These are phyloP conservation scores for Brachypodius melanocephalos DNA, from an alignment of 2,113 vertebrate species.

Conservation along the genomic window DNA sequence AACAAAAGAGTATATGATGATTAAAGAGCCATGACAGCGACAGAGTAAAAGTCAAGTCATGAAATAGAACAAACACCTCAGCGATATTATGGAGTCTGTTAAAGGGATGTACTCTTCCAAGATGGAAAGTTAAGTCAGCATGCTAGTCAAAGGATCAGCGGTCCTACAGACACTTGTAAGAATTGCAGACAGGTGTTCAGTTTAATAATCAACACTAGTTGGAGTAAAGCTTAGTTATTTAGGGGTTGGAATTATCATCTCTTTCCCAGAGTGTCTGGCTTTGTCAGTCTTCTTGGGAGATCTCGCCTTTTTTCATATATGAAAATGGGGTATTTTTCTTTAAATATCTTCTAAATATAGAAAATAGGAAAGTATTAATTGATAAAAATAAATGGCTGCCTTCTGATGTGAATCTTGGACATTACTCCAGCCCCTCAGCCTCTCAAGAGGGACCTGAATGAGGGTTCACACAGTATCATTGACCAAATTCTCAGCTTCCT, in stretches of 20 bases:
- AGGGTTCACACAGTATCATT: neutral
- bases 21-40: neutral
- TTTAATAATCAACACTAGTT: constrained; percentile 12
- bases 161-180: neutral
- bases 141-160: neutral
- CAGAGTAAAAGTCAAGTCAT: neutral
- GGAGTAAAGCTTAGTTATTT: neutral
- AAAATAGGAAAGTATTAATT: neutral
- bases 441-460: neutral
- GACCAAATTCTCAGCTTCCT: neutral
- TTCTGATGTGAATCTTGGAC: neutral
- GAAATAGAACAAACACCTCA: neutral
- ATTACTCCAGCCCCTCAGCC: neutral
- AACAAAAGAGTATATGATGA: neutral
- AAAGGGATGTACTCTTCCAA: neutral
- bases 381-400: neutral
- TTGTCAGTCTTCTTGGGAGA: neutral
- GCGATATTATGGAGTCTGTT: neutral
- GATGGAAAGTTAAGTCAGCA: neutral
- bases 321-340: neutral
- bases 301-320: neutral
- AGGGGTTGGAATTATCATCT: neutral
- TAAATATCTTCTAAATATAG: neutral
- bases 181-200: neutral
- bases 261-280: neutral